Percentiles rank a stretch among this genome's conserved stretches.
phyloP scores from a whole-genome alignment of 92 coral and sea anemone genomes.

The Isaurus tuberculatus region DNA sequence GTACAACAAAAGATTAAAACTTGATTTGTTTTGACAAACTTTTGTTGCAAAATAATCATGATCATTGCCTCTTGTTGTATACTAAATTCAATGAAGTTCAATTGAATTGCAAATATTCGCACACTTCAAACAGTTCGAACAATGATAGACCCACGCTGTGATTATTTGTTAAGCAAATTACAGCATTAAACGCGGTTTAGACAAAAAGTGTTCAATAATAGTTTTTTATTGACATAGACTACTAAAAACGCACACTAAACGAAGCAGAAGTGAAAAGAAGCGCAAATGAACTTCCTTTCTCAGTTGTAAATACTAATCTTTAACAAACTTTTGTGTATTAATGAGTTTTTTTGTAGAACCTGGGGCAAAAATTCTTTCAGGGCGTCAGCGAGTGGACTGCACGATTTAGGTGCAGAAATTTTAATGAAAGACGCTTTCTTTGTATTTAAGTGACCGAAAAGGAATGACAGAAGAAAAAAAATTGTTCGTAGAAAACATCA shows the following conservation, averaged over 20 bases:
- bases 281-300: not conserved
- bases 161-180: slow-evolving; percentile 16
- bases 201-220: slow-evolving; percentile 15
- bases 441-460: not conserved
- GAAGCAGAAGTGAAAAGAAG: not conserved
- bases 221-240: not conserved
- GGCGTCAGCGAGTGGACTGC: not conserved
- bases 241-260: not conserved
- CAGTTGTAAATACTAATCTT: not conserved
- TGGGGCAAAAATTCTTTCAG: too few species aligned
- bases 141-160: slow-evolving; percentile 5
- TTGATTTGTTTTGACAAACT: too few species aligned
- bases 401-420: too few species aligned
- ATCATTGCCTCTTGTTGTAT: slow-evolving; percentile 6
- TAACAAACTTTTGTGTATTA: not conserved
- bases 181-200: not conserved
- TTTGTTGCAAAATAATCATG: too few species aligned
- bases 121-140: slow-evolving; percentile 6
- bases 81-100: not conserved
- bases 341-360: too few species aligned
- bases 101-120: slow-evolving; percentile 39
- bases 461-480: slow-evolving; percentile 12
- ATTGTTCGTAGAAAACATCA: slow-evolving; percentile 52
- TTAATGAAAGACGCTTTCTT: too few species aligned
- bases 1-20: too few species aligned